Percentiles rank a stretch among this genome's conserved stretches.
Evolutionary conservation across 2,113 vertebrate genomes (phyloP).

Genomic region (Dissostichus mawsoni): DNA sequence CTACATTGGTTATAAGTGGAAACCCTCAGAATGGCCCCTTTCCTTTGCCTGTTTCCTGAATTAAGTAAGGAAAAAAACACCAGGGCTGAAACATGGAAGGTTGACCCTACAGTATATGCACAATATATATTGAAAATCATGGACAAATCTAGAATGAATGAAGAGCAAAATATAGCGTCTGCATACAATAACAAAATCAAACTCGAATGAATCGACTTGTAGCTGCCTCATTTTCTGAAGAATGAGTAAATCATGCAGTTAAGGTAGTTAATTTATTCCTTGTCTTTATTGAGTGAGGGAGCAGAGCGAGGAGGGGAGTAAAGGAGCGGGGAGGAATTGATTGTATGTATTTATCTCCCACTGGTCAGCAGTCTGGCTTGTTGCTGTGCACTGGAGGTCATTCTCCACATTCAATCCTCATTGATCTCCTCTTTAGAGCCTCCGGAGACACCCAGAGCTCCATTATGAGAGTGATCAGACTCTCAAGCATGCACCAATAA

Average conservation of each 20-base stretch:
- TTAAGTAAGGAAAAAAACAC: slow-evolving; percentile 1
- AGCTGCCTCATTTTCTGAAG: slow-evolving; percentile 38
- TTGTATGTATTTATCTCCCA: slow-evolving; percentile 79
- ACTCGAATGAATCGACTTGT: slow-evolving; percentile 49
- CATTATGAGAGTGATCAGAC: slow-evolving; percentile 73
- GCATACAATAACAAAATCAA: slow-evolving; percentile 32
- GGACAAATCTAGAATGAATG: not conserved
- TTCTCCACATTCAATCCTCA: slow-evolving; percentile 74
- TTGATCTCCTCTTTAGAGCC: slow-evolving; percentile 76
- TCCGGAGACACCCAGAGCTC: slow-evolving; percentile 53
- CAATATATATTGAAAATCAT: not conserved
- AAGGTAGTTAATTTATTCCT: slow-evolving; percentile 75
- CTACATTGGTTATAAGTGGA: slow-evolving; percentile 60
- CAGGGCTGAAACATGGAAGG: not conserved
- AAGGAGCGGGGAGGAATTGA: slow-evolving; percentile 67
- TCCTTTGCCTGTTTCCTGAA: slow-evolving; percentile 56
- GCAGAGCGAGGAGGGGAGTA: slow-evolving; percentile 32
- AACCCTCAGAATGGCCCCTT: slow-evolving; percentile 57
- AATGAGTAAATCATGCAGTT: slow-evolving; percentile 74
- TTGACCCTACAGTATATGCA: slow-evolving; percentile 1
- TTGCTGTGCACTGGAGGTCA: slow-evolving; percentile 73
- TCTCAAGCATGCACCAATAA: slow-evolving; percentile 57
- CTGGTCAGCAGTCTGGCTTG: slow-evolving; percentile 80
- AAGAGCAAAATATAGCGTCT: not conserved
- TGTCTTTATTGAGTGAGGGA: slow-evolving; percentile 66